phyloP scores from a whole-genome alignment of 2,888 invertebrate genomes.

The Dendrolimus pini region DNA sequence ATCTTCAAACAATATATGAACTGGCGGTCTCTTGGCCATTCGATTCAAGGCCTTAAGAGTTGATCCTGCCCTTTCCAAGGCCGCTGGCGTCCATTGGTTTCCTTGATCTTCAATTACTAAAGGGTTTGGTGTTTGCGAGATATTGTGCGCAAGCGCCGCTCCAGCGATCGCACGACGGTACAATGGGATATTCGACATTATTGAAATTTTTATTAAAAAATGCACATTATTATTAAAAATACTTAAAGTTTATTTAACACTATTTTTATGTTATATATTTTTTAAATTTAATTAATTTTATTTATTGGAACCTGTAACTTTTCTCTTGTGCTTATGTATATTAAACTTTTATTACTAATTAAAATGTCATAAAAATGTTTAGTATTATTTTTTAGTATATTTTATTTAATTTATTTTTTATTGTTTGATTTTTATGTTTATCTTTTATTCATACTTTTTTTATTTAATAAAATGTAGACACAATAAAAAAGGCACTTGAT shows the following conservation, averaged over 20 bases:
- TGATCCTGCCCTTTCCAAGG: conserved; percentile 65
- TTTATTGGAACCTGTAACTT: no score
- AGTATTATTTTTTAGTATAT: no score
- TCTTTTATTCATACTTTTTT: no score
- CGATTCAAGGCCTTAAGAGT: conserved; percentile 71
- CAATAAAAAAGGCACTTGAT: no score
- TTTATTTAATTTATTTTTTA: no score
- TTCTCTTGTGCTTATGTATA: no score
- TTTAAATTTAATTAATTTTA: no score
- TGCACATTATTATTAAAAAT: not conserved
- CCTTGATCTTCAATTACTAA: conserved; percentile 36
- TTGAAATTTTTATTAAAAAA: conserved; percentile 5
- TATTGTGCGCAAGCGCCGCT: conserved; percentile 45
- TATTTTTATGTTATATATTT: no score
- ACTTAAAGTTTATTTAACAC: not conserved
- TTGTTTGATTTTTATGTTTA: no score
- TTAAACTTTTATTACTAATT: no score
- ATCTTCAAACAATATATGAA: conserved; percentile 78
- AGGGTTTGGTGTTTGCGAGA: conserved; percentile 20
- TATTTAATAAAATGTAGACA: no score
- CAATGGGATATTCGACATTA: conserved; percentile 54
- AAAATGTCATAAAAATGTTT: no score
- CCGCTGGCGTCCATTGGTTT: conserved; percentile 65
- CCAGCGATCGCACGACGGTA: conserved; percentile 62
- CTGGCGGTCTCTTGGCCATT: conserved; percentile 76